Base-by-base conservation (phyloP, 2,113 vertebrate species). In the Gopherus flavomarginatus region DNA sequence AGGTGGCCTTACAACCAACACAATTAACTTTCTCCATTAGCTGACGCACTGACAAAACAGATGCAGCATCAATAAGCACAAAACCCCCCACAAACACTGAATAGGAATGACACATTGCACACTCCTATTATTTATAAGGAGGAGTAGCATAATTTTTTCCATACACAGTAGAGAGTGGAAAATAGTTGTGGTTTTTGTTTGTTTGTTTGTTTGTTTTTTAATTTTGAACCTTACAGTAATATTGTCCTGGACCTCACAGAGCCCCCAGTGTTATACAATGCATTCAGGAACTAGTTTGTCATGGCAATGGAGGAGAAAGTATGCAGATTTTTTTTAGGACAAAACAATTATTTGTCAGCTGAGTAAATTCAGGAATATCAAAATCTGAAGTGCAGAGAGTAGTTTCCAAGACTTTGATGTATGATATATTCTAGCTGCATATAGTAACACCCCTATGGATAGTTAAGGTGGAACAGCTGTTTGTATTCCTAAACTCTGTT, bases 1-100 rank as follows among this genome's bases (percentile, higher is more conserved):
- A 99, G 99, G 99, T 99, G 99, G 99, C 98, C 99, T 98, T 99
- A 99, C 99, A 99, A 99, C 98, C 99, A 99, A 99, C 98, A 99
- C 99, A 99, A 99, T 99, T 99, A 99, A 99, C 99, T 99, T 99
- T 98, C 98, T 99, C 98, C 98, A 99, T 99, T 99, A 99, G 98
- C 98, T 98, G 98, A 98, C 88, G 97, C 98, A 97, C 98, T 98
- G 98, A 99, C 98, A 99, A 99, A 99, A 98, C 99, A 98, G 98
- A 98, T 99, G 98, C 97, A 98, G 98, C 98, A 98, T 98, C 98
- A 98, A 98, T 98, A 98, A 98, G 98, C 97, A 97, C 96, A 97
- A 98, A 96, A 97, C 97, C 97, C 95, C 97, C 96, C 96, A 98
- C 95, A 97, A 97, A 97, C 95, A 95, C 97, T 98, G 98, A 98